These are phyloP conservation scores for Anomalospiza imberbis DNA, from an alignment of 2,797 vertebrate species.

Conservation along the genomic window DNA sequence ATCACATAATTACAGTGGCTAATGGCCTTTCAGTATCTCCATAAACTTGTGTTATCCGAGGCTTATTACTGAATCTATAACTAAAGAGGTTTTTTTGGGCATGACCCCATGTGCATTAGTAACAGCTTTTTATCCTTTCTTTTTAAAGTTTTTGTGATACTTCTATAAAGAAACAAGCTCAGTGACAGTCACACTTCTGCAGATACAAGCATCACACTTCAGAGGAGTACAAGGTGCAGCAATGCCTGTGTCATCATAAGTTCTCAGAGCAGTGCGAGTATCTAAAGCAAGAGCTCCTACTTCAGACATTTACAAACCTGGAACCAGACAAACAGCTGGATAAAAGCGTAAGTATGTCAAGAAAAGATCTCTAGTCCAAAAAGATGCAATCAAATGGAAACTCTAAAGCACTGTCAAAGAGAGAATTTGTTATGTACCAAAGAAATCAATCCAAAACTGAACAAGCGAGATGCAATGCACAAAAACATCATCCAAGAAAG, in stretches of 20 bases:
- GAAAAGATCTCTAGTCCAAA: not conserved
- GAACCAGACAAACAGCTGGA: constrained; percentile 14
- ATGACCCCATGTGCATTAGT: not conserved
- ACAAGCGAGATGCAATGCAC: not conserved
- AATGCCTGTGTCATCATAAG: not conserved
- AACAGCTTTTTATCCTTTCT: not conserved
- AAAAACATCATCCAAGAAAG: not conserved
- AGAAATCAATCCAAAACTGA: not conserved
- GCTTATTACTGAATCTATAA: not conserved
- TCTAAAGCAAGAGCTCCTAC: not conserved
- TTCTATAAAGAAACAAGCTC: not conserved
- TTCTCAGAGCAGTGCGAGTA: not conserved
- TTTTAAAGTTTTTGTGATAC: not conserved
- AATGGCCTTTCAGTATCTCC: constrained; percentile 9
- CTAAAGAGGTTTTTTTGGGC: not conserved
- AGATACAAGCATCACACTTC: not conserved
- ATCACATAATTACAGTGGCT: not conserved
- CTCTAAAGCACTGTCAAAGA: not conserved
- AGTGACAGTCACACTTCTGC: not conserved
- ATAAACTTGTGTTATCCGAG: not conserved
- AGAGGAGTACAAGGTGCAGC: not conserved
- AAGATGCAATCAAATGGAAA: not conserved
- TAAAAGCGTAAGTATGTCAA: not conserved
- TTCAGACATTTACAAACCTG: not conserved
- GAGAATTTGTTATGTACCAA: not conserved